These are phyloP conservation scores for Gari tellinella DNA, from an alignment of 2,888 invertebrate genomes.

Conservation along the genomic window DNA sequence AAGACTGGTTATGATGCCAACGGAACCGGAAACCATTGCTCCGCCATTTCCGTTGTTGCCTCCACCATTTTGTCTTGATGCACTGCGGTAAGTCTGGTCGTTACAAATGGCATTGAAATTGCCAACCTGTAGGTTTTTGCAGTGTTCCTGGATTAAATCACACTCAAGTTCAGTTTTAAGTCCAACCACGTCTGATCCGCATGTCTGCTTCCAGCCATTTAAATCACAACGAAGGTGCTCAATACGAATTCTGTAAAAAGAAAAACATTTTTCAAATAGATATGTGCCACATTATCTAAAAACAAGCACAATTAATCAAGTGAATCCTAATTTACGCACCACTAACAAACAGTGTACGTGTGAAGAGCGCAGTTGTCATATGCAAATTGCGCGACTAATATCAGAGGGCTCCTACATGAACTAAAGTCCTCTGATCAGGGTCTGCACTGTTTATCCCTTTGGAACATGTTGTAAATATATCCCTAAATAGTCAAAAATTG, in stretches of 20 bases:
- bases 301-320: too few species aligned
- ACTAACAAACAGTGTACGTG: too few species aligned
- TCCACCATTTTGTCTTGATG: constrained; percentile 17
- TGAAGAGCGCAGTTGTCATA: too few species aligned
- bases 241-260: constrained; percentile 59
- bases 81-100: constrained; percentile 51
- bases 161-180: constrained; percentile 68
- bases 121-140: constrained; percentile 58
- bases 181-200: constrained; percentile 53
- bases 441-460: too few species aligned
- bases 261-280: too few species aligned
- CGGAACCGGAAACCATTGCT: constrained; percentile 24
- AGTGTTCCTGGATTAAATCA: constrained; percentile 62
- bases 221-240: constrained; percentile 67
- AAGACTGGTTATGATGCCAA: constrained; percentile 11
- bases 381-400: too few species aligned
- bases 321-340: too few species aligned
- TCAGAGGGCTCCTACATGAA: too few species aligned
- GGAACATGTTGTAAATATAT: too few species aligned
- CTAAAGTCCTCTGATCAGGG: too few species aligned
- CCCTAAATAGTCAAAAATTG: too few species aligned
- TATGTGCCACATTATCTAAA: too few species aligned
- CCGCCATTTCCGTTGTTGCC: constrained; percentile 15
- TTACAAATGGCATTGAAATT: constrained; percentile 61
- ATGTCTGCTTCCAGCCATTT: constrained; percentile 55